These are phyloP conservation scores for Bradypus variegatus DNA, from an alignment of 2,797 vertebrate species.

Conservation along the genomic window DNA sequence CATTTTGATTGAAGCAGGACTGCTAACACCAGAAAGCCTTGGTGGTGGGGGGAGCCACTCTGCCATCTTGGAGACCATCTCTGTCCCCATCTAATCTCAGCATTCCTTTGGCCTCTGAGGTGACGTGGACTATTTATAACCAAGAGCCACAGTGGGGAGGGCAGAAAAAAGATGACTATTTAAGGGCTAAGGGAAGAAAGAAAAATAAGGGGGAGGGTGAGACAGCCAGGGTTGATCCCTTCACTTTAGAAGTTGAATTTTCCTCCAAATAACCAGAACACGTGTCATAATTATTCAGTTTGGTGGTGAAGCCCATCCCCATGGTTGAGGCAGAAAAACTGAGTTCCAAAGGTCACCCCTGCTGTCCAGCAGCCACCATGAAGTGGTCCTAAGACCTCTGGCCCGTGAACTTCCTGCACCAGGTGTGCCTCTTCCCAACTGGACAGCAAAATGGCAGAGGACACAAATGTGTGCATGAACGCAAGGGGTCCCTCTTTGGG, in stretches of 20 bases:
- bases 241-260: not conserved
- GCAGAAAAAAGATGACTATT: not conserved
- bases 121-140: not conserved
- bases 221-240: not conserved
- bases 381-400: not conserved
- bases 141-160: not conserved
- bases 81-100: not conserved
- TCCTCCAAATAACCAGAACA: not conserved
- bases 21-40: not conserved
- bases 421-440: not conserved
- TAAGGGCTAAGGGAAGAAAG: not conserved
- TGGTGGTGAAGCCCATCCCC: not conserved
- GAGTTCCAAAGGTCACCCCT: not conserved
- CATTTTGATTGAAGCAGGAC: not conserved
- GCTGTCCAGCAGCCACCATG: not conserved
- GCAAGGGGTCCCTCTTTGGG: not conserved
- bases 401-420: not conserved
- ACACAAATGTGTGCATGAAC: rapidly evolving
- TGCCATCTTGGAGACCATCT: not conserved
- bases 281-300: not conserved
- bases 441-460: not conserved
- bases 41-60: not conserved
- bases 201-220: not conserved
- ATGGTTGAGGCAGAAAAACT: not conserved
- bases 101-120: not conserved